A percentile compares a stretch with the other conserved stretches of the same genome.
Conservation (phyloP, 2,888 invertebrate species). For the Timandra comae region DNA sequence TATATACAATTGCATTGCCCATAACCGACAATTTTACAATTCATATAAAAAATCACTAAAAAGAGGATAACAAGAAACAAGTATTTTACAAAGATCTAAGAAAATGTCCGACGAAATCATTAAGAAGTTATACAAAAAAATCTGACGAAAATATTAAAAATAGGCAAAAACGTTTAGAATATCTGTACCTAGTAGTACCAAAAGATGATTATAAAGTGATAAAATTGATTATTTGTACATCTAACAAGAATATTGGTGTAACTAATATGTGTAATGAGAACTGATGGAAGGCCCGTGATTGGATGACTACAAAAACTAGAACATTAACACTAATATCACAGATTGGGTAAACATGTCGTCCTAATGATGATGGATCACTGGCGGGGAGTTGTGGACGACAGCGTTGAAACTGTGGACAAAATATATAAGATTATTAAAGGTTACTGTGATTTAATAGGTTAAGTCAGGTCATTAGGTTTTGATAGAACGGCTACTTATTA, state of each 20-base stretch:
- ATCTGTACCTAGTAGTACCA: too few relatives aligned
- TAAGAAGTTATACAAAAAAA: too few relatives aligned
- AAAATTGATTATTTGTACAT: too few relatives aligned
- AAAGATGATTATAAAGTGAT: too few relatives aligned
- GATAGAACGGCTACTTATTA: not conserved
- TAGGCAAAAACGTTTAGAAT: too few relatives aligned
- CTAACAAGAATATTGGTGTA: too few relatives aligned
- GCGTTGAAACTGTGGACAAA: slow-evolving; percentile 68
- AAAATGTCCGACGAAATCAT: too few relatives aligned
- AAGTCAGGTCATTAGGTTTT: not conserved
- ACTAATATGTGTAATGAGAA: slow-evolving; percentile 39
- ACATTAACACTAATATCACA: slow-evolving; percentile 66
- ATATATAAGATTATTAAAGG: slow-evolving; percentile 10
- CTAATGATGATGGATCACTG: slow-evolving; percentile 70
- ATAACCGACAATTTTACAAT: slow-evolving; percentile 8
- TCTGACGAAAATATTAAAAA: too few relatives aligned
- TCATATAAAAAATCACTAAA: not conserved
- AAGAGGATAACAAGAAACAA: not conserved
- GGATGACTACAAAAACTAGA: slow-evolving; percentile 36
- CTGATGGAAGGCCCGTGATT: slow-evolving; percentile 32
- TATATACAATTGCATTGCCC: slow-evolving; percentile 24
- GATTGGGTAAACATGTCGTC: slow-evolving; percentile 37
- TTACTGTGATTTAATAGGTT: not conserved
- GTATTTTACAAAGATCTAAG: slow-evolving; percentile 1
- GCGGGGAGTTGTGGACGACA: slow-evolving; percentile 68